Evolutionary conservation across 1,140 invertebrate genomes (phyloP), one percentile per base, ranked within the genome.

Genomic region (Zaprionus gabonicus): DNA sequence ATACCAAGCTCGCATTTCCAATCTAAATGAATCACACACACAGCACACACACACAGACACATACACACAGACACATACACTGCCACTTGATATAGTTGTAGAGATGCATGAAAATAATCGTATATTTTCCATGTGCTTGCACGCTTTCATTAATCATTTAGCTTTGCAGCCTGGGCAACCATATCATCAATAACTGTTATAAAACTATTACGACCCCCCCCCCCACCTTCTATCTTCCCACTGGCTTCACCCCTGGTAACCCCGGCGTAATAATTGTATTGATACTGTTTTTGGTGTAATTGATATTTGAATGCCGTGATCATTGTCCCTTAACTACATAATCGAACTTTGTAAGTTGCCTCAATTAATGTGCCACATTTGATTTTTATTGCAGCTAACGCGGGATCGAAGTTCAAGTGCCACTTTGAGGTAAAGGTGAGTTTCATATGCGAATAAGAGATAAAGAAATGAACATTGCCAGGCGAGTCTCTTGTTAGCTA

Each of bases 101-200:
- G 10, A 5, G 10, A 5, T 51, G 46, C 25, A 13, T 25, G 20
- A 51, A 51, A 51, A 51, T 51, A 34, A 27, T 31, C 31, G 31
- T n/a, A 28, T 20, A 58, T 58, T 58, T 58, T 36, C 56, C 31
- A 58, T 38, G 31, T 17, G 56, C 31, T 58, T 58, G 25, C 13
- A 23, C 20, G 46, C 25, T 38, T 17, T 9, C 66, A 69, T 69
- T 69, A 69, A 69, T 69, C 66, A 69, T 69, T 69, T 66, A 3
- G 51, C 28, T 64, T 31, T 28, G 6, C 34, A 28, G 55, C 53
- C n/a, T 13, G 23, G 23, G 23, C 38, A 49, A 49, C 17, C 31
- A 34, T 34, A 59, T 49, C 66, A 69, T 69, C 56, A 69, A 69
- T 69, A 69, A 69, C 27, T 20, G 41, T 69, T 69, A 69, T 34